Conservation (phyloP, 2,888 invertebrate genomes). For the Sepioteuthis lessoniana region DNA sequence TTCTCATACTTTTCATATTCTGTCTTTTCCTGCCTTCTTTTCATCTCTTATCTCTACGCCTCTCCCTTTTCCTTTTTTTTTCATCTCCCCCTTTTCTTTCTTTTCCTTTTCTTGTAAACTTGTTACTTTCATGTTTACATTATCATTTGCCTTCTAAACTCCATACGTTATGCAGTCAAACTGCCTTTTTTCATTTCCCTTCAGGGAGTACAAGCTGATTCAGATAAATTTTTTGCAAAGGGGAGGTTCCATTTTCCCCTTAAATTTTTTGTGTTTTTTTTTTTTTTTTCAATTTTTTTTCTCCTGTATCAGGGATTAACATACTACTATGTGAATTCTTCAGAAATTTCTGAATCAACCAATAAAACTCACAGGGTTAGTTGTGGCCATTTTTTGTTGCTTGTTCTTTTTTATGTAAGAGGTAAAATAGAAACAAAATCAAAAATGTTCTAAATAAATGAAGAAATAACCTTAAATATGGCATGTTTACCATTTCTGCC, state of each 20-base stretch:
- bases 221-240: too few species aligned
- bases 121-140: background rate
- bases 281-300: too few species aligned
- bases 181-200: background rate
- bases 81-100: background rate
- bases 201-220: background rate
- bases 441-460: background rate
- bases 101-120: background rate
- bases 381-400: background rate
- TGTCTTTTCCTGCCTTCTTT: background rate
- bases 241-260: too few species aligned
- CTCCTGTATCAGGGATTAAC: background rate
- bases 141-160: background rate
- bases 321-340: background rate
- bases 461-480: background rate
- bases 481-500: background rate
- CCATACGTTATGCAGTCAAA: background rate
- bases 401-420: too few species aligned
- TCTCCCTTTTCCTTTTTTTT: background rate
- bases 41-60: background rate
- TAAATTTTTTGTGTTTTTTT: too few species aligned
- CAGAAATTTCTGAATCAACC: background rate
- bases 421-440: background rate
- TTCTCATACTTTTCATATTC: background rate
- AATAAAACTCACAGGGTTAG: background rate